Base-by-base conservation (phyloP, 2,113 vertebrate species). In the Rostratula benghalensis region DNA sequence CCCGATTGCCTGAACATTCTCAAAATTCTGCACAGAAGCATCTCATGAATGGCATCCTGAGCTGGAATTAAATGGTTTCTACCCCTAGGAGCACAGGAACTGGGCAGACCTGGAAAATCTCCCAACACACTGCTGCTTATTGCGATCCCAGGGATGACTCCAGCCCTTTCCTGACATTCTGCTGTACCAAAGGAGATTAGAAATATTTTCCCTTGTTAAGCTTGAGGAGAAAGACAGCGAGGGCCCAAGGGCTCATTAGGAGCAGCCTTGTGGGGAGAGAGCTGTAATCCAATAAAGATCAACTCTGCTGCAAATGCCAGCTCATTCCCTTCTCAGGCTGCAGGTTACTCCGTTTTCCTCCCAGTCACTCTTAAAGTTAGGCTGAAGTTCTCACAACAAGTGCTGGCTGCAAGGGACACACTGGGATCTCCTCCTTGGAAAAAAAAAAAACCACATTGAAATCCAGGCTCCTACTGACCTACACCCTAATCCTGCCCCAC, bases 241-340 rank as follows among this genome's bases (percentile, higher is more conserved):
- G 91, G 43, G 43, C 39, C 37, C 33, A 30, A 60, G 60, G 68
- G 51, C 86, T 97, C 92, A 69, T 91, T 94, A 94, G 77, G 59
- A 82, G 37, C 27, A 39, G 41, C 22, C 53, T 33, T 61, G 56
- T 24, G 68, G 93, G 89, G 68, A 85, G 24, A 45, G 63, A 48
- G 5, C 25, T 51, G 43, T 70, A 92, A 94, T 90, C 88, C 95
- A 46, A 79, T 79, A 91, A 94, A 92, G 64, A 79, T 74, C 94
- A 95, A 60, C 91, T 10, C 4, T 6, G 80, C 63, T 81, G 75
- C 33, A 67, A 77, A 61, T 50, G 75, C 59, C 96, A 94, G 90
- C 71, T 88, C 87, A 2, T 37, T 51, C 89, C 25, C 43, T 92
- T 8, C 65, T 51, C 74, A 18, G 31, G 18, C 48, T 84, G 56